These are phyloP conservation scores for Pithecia hirsuta DNA, from an alignment of 2,797 vertebrate species.

Conservation along the genomic window DNA sequence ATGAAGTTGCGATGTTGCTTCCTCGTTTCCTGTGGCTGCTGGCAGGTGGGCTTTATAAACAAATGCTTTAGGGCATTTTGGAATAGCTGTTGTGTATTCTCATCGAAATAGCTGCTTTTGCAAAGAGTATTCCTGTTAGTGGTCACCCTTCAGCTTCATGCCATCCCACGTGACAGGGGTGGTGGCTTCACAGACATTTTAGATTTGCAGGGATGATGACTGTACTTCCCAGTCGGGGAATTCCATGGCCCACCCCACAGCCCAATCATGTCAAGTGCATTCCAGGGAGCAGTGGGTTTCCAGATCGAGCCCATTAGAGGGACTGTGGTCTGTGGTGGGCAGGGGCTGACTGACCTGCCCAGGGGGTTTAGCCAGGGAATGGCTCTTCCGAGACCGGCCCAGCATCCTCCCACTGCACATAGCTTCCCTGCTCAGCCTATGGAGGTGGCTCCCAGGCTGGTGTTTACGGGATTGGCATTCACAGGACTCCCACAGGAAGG, in stretches of 20 bases:
- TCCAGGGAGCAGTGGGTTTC: not conserved
- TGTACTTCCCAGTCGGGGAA: rapidly evolving
- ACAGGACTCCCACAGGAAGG: rapidly evolving
- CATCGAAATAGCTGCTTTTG: rapidly evolving
- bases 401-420: rapidly evolving
- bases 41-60: not conserved
- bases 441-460: rapidly evolving
- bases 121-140: rapidly evolving
- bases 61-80: rapidly evolving
- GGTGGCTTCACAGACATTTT: rapidly evolving
- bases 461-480: rapidly evolving
- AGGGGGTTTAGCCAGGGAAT: rapidly evolving
- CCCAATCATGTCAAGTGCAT: rapidly evolving
- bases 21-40: not conserved
- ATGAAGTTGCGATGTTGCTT: rapidly evolving
- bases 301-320: not conserved
- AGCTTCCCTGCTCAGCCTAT: rapidly evolving
- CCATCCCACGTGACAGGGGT: rapidly evolving
- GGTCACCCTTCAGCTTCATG: rapidly evolving
- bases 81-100: not conserved
- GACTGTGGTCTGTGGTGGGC: not conserved
- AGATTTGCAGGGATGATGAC: not conserved
- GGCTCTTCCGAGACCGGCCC: not conserved
- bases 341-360: too few relatives aligned
- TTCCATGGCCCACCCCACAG: rapidly evolving